Percentiles rank a stretch among this genome's conserved stretches.
Conservation (phyloP, 1,140 invertebrate species). For the Venturia canescens region DNA sequence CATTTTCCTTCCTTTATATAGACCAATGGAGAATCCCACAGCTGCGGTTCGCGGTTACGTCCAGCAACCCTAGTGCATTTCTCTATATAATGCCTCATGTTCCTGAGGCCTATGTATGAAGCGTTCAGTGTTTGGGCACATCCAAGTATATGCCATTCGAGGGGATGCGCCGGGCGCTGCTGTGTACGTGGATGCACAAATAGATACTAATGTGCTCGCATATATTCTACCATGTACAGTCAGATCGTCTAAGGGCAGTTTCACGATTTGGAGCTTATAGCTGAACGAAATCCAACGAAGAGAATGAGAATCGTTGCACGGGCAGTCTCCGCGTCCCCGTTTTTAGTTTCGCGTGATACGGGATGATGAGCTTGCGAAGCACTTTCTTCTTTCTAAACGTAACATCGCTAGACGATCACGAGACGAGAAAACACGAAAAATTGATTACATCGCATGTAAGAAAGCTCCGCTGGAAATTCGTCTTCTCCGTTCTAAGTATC, state of each 20-base stretch:
- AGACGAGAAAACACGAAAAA: background rate
- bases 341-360: constrained; percentile 6
- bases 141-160: background rate
- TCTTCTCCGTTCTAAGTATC: too few species aligned
- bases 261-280: background rate
- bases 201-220: too few species aligned
- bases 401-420: background rate
- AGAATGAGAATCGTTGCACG: background rate
- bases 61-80: constrained; percentile 1
- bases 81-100: background rate
- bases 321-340: background rate
- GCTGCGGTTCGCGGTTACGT: constrained; percentile 10
- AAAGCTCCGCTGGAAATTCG: too few species aligned
- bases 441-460: too few species aligned
- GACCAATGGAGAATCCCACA: background rate
- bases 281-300: background rate
- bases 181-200: too few species aligned
- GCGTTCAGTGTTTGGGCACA: background rate
- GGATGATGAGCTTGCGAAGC: background rate
- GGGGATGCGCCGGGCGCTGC: background rate
- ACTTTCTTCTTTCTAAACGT: background rate
- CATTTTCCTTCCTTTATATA: constrained; percentile 1
- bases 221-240: background rate
- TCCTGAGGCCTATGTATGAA: background rate
- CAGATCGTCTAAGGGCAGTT: background rate